phyloP scores from a whole-genome alignment of 2,797 vertebrate genomes.

The Sebastiscus albofasciatus region DNA sequence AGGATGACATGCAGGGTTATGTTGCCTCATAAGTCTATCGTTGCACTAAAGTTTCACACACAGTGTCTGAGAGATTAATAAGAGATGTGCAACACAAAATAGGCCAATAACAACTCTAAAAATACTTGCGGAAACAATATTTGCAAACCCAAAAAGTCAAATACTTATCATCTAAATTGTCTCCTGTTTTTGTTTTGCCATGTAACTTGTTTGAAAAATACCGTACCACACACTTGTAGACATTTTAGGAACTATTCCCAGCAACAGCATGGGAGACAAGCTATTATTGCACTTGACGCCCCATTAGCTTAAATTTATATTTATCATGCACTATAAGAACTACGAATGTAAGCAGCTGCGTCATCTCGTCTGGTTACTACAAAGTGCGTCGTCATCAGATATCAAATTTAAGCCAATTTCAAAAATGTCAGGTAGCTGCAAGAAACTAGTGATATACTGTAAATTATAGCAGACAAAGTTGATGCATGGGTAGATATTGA shows the following conservation, averaged over 20 bases:
- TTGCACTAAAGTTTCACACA: conserved; percentile 50
- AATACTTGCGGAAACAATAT: conserved; percentile 49
- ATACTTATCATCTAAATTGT: conserved; percentile 35
- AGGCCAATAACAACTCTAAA: conserved; percentile 42
- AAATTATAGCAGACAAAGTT: conserved; percentile 43
- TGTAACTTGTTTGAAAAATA: conserved; percentile 53
- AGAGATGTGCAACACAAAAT: conserved; percentile 65
- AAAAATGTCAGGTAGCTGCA: conserved; percentile 48
- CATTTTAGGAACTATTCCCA: conserved; percentile 51
- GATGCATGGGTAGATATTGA: conserved; percentile 42
- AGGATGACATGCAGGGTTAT: conserved; percentile 72
- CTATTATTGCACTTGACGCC: conserved; percentile 59
- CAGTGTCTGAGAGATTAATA: conserved; percentile 51
- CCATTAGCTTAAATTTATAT: conserved; percentile 57
- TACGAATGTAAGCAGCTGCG: conserved; percentile 61
- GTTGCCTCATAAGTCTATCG: conserved; percentile 36
- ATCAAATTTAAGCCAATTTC: conserved; percentile 59
- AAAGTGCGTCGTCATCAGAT: conserved; percentile 65
- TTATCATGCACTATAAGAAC: conserved; percentile 69
- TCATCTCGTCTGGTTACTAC: conserved; percentile 43
- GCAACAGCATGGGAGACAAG: conserved; percentile 39
- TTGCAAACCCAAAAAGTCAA: conserved; percentile 47
- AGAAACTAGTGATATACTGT: conserved; percentile 43
- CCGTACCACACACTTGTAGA: conserved; percentile 41
- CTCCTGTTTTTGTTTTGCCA: conserved; percentile 30